Evolutionary conservation across 2,888 invertebrate species (phyloP).

Genomic region (Omphaloscelis lunosa): DNA sequence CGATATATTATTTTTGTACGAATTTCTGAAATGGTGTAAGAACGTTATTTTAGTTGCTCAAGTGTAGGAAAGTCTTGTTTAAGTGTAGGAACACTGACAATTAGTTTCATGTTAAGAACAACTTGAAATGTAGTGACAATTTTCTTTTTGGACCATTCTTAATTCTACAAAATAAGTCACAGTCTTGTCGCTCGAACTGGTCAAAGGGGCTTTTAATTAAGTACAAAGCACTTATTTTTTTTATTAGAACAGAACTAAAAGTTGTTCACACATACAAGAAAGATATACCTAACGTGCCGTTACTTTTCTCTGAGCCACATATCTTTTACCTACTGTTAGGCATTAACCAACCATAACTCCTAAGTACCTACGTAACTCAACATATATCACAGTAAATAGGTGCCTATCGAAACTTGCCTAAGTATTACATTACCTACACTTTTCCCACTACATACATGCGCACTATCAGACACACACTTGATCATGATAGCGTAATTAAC

Average conservation of each 20-base stretch:
- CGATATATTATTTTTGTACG: slow-evolving; percentile 51
- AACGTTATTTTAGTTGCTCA: slow-evolving; percentile 3
- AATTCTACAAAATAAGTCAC: neutral
- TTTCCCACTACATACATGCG: slow-evolving; percentile 38
- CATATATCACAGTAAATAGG: neutral
- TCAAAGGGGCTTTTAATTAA: neutral
- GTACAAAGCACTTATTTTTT: neutral
- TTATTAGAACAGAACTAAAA: neutral
- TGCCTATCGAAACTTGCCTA: slow-evolving; percentile 22
- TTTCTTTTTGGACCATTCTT: neutral
- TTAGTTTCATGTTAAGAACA: neutral
- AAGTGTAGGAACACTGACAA: neutral
- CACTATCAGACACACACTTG: slow-evolving; percentile 58
- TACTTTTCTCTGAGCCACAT: neutral
- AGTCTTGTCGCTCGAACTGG: neutral
- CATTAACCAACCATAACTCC: neutral
- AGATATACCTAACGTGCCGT: neutral
- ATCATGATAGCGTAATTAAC: slow-evolving; percentile 82
- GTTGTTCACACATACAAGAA: neutral
- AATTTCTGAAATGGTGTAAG: slow-evolving; percentile 16
- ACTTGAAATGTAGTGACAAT: neutral
- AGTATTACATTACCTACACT: slow-evolving; percentile 17
- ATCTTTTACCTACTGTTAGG: neutral
- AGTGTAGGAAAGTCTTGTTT: slow-evolving; percentile 1
- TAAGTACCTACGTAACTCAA: neutral